Percentiles rank a stretch among this genome's conserved stretches.
Conservation (phyloP, 2,797 vertebrate genomes). For the Pangasius larnaudii region DNA sequence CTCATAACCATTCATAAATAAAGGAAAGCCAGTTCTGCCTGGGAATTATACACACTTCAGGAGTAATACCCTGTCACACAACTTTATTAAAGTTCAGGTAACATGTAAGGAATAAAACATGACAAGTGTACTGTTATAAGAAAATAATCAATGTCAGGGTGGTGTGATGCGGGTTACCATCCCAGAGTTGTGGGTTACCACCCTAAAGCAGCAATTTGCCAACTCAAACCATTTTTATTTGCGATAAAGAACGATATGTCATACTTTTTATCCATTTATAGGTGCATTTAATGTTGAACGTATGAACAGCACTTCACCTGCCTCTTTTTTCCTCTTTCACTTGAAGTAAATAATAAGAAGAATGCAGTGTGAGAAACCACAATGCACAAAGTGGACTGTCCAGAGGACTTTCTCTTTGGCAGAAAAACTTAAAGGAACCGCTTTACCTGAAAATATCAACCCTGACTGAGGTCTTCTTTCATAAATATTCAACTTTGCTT, state of each 20-base stretch:
- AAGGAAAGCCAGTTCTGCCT: slow-evolving; percentile 34
- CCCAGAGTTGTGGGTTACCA: neutral
- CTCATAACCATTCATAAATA: slow-evolving; percentile 47
- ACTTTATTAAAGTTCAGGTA: neutral
- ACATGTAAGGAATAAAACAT: neutral
- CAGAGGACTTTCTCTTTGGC: neutral
- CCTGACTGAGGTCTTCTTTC: neutral
- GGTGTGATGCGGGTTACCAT: neutral
- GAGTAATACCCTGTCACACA: slow-evolving; percentile 33
- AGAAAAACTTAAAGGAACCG: neutral
- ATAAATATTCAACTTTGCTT: neutral
- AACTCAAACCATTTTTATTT: neutral
- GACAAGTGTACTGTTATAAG: neutral
- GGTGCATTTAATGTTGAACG: neutral
- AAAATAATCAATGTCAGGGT: neutral
- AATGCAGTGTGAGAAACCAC: neutral
- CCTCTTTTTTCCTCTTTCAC: neutral
- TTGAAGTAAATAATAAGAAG: neutral
- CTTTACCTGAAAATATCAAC: neutral
- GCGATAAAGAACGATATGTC: neutral
- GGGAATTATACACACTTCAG: slow-evolving; percentile 11
- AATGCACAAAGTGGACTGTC: neutral
- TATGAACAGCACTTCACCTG: too few relatives aligned
- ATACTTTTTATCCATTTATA: neutral
- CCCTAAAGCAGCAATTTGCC: neutral